phyloP scores from a whole-genome alignment of 2,888 invertebrate genomes.

The Dynastes maya region DNA sequence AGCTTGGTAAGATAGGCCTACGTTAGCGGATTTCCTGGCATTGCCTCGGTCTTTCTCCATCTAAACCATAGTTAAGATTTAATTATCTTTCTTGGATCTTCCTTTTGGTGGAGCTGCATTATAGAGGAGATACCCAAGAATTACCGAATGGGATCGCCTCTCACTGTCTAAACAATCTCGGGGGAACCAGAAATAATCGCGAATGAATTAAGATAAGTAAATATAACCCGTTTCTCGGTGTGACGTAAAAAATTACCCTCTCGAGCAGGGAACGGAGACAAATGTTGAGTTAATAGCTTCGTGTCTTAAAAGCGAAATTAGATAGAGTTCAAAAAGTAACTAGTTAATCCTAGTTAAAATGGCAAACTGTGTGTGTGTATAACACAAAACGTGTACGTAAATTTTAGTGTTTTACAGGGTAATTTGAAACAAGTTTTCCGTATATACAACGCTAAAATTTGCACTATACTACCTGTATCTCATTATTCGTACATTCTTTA shows the following conservation, averaged over 20 bases:
- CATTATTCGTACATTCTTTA: too few species aligned
- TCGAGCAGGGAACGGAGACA: not conserved
- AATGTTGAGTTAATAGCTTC: slow-evolving; percentile 8
- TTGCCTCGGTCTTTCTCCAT: not conserved
- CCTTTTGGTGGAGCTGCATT: not conserved
- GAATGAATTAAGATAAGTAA: slow-evolving; percentile 25
- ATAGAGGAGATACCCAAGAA: not conserved
- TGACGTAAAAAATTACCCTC: not conserved
- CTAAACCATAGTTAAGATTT: slow-evolving; percentile 13
- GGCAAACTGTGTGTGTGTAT: not conserved
- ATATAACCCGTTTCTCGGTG: not conserved
- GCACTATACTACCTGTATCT: too few species aligned
- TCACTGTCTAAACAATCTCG: slow-evolving; percentile 7
- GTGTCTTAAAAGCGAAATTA: not conserved
- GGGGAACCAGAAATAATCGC: slow-evolving; percentile 17
- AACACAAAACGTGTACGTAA: too few species aligned
- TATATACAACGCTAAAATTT: too few species aligned
- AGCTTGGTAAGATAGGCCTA: not conserved
- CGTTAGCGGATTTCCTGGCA: slow-evolving; percentile 11
- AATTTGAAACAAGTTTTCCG: too few species aligned
- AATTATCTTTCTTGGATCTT: slow-evolving; percentile 11
- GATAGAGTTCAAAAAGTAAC: not conserved
- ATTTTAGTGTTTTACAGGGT: too few species aligned
- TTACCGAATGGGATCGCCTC: slow-evolving; percentile 7
- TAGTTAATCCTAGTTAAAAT: not conserved